Conservation (phyloP, 2,888 invertebrate genomes). For the Tuberolachnus salignus region DNA sequence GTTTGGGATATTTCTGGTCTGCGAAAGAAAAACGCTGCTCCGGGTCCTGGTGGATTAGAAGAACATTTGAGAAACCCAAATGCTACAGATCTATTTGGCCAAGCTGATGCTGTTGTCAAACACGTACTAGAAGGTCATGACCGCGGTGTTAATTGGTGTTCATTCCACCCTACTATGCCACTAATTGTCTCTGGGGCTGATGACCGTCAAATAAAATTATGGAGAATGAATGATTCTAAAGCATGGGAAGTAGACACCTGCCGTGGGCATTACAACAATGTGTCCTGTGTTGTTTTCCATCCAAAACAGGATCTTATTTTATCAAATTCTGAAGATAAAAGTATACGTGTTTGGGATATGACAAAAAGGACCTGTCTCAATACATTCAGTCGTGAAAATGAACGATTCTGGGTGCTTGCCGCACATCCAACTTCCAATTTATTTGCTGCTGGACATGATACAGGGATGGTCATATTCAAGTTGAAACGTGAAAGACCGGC, state of each 20-base stretch:
- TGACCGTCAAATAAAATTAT: constrained; percentile 94
- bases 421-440: constrained; percentile 94
- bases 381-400: constrained; percentile 92
- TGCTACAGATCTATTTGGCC: constrained; percentile 93
- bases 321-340: constrained; percentile 97
- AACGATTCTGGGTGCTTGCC: constrained; percentile 96
- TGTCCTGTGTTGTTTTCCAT: constrained; percentile 96
- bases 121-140: constrained; percentile 93
- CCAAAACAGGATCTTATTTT: constrained; percentile 95
- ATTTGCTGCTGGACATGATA: constrained; percentile 99
- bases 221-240: constrained; percentile 98
- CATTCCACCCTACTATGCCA: constrained; percentile 93
- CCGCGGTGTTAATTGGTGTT: constrained; percentile 98
- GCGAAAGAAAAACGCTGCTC: constrained; percentile 96
- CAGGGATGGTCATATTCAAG: constrained; percentile 91
- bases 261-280: constrained; percentile 99
- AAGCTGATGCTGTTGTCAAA: constrained; percentile 90
- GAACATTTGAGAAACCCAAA: constrained; percentile 82
- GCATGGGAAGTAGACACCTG: constrained; percentile 99
- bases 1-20: constrained; percentile 98
- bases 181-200: constrained; percentile 98
- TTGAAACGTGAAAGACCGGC: constrained; percentile 93
- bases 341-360: constrained; percentile 99
- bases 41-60: constrained; percentile 88
- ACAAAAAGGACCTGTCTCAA: constrained; percentile 89